phyloP scores from a whole-genome alignment of 2,888 invertebrate species.

The Ptychoptera albimana region DNA sequence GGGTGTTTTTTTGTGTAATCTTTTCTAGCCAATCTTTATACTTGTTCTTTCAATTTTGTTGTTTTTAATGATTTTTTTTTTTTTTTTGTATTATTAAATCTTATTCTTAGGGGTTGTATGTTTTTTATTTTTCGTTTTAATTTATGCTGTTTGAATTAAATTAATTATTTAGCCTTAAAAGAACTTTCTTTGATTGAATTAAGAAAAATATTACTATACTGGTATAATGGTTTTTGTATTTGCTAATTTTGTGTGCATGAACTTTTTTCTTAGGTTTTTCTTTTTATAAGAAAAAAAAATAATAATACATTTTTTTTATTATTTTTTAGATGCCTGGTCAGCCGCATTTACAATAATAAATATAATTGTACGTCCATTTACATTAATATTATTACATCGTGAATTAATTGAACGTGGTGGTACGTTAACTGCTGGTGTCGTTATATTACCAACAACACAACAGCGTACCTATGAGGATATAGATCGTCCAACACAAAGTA shows the following conservation, averaged over 20 bases:
- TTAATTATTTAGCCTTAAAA: no score
- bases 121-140: no score
- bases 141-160: no score
- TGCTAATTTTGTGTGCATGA: background rate
- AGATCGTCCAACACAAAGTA: constrained; percentile 26
- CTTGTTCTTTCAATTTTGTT: background rate
- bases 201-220: no score
- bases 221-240: no score
- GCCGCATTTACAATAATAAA: constrained; percentile 27
- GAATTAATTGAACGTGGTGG: constrained; percentile 29
- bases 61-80: no score
- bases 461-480: constrained; percentile 31
- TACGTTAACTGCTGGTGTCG: constrained; percentile 18
- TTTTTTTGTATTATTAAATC: no score
- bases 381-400: constrained; percentile 24
- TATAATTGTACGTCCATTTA: constrained; percentile 23
- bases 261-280: background rate
- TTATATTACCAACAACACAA: constrained; percentile 25
- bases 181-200: no score
- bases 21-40: no score
- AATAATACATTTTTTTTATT: no score
- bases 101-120: no score
- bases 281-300: background rate
- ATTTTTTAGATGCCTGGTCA: constrained; percentile 26
- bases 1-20: no score